Evolutionary conservation across 1,140 invertebrate species (phyloP).

Genomic region (Zaprionus tsacasi): DNA sequence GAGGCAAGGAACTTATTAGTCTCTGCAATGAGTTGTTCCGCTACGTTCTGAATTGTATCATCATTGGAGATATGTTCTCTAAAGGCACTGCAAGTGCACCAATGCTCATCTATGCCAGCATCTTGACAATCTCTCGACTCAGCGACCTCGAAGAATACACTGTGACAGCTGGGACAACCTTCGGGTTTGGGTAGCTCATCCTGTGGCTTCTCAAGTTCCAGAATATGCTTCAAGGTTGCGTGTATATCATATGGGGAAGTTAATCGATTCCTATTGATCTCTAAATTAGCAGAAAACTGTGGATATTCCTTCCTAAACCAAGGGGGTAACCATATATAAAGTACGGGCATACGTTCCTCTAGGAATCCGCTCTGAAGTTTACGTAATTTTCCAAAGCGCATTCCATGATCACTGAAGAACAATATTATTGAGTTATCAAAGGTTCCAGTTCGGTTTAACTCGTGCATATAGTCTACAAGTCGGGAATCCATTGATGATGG

Average conservation of each 20-base stretch:
- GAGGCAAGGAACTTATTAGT: constrained; percentile 74
- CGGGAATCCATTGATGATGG: constrained; percentile 88
- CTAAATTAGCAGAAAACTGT: constrained; percentile 87
- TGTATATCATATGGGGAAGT: constrained; percentile 94
- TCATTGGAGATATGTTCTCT: constrained; percentile 71
- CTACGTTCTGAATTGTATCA: not conserved
- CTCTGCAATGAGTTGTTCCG: constrained; percentile 82
- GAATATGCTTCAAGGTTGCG: constrained; percentile 86
- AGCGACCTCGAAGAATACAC: constrained; percentile 88
- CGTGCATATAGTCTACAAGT: constrained; percentile 86
- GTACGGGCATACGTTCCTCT: constrained; percentile 95
- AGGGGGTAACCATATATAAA: constrained; percentile 91
- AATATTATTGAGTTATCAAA: constrained; percentile 90
- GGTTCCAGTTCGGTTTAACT: constrained; percentile 86
- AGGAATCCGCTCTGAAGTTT: constrained; percentile 88
- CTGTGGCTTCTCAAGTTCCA: constrained; percentile 71
- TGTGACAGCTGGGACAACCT: constrained; percentile 87
- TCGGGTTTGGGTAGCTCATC: constrained; percentile 39
- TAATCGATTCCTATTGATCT: constrained; percentile 89
- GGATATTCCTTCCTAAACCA: constrained; percentile 89
- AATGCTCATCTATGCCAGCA: constrained; percentile 89
- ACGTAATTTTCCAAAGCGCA: constrained; percentile 92
- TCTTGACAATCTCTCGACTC: constrained; percentile 88
- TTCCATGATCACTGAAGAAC: constrained; percentile 96
- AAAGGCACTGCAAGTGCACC: constrained; percentile 88